Evolutionary conservation across 2,113 vertebrate species (phyloP), one percentile per base, ranked within the genome.

Genomic region (Formicarius rufipectus): DNA sequence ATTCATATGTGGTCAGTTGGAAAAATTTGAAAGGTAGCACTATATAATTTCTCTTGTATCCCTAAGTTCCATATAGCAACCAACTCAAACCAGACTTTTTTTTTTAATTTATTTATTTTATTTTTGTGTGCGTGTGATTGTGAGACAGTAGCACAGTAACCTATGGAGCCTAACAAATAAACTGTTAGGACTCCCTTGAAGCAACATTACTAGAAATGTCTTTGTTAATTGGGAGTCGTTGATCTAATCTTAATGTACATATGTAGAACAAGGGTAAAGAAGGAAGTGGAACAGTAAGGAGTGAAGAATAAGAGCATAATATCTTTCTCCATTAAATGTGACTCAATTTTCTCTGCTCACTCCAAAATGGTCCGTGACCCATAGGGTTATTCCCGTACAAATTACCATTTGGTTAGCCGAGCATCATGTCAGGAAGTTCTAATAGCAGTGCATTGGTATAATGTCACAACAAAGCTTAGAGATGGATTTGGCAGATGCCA

Each of bases 401-500:
- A 95, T 83, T 90, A 25, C 35, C 52, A 64, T 67, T 83, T 78
- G 44, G 68, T 49, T 52, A 91, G 62, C 72, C 96, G 73, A 77
- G 67, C 53, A 89, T 77, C 67, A 56, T 79, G 76, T 87, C 50
- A 93, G 79, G 87, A 69, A 77, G 50, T 50, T 92, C 50, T 71
- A 76, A 91, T 49, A 87, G 68, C 42, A 72, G 19, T 71, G 42
- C 44, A 71, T 68, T 94, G 83, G 93, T 58, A 66, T 75, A 93
- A 89, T 81, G 88, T 90, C 81, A 88, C 19, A 76, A 55, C 69
- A 95, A 94, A 80, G 8, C 56, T 52, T 39, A 62, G 81, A 52
- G 72, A 95, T 55, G 47, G 37, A 53, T 95, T 84, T 95, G 82
- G 64, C 88, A 97, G 67, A 72, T 78, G 60, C 37, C 86, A 45